These are phyloP conservation scores for Cistogaster globosa DNA, from an alignment of 2,888 invertebrate genomes.

Conservation along the genomic window DNA sequence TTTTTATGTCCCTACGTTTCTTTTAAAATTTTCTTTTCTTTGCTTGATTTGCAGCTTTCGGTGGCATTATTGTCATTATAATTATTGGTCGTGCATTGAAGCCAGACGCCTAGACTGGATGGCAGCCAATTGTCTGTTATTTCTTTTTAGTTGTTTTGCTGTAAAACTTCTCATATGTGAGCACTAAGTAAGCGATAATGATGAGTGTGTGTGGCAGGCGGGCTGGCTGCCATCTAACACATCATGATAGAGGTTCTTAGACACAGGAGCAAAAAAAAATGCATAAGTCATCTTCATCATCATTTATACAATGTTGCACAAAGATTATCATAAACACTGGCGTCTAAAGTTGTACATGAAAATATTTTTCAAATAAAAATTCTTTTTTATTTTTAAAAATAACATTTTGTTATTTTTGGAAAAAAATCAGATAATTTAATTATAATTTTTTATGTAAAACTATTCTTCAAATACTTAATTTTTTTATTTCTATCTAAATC, in stretches of 20 bases:
- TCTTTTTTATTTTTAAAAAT: neutral
- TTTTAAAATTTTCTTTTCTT: neutral
- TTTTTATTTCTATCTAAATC: too few species aligned
- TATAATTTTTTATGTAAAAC: too few species aligned
- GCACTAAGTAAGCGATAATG: slow-evolving; percentile 20
- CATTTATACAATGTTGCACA: slow-evolving; percentile 26
- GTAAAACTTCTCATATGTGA: slow-evolving; percentile 28
- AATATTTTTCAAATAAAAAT: neutral
- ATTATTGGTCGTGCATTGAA: slow-evolving; percentile 70
- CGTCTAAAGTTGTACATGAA: slow-evolving; percentile 14
- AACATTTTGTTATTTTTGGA: neutral
- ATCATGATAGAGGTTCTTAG: slow-evolving; percentile 34
- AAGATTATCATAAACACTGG: slow-evolving; percentile 31
- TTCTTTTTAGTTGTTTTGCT: slow-evolving; percentile 15
- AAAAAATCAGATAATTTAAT: too few species aligned
- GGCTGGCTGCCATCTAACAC: slow-evolving; percentile 37
- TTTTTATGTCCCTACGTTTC: slow-evolving; percentile 5
- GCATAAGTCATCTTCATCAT: slow-evolving; percentile 25
- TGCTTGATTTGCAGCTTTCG: slow-evolving; percentile 9
- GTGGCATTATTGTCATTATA: slow-evolving; percentile 61
- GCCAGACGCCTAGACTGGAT: slow-evolving; percentile 74
- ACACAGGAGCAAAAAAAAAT: slow-evolving; percentile 7
- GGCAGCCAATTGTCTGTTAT: slow-evolving; percentile 72
- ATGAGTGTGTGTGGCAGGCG: neutral
- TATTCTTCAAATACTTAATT: too few species aligned